These are phyloP conservation scores for Panopea generosa DNA, from an alignment of 2,888 invertebrate genomes.

Conservation along the genomic window DNA sequence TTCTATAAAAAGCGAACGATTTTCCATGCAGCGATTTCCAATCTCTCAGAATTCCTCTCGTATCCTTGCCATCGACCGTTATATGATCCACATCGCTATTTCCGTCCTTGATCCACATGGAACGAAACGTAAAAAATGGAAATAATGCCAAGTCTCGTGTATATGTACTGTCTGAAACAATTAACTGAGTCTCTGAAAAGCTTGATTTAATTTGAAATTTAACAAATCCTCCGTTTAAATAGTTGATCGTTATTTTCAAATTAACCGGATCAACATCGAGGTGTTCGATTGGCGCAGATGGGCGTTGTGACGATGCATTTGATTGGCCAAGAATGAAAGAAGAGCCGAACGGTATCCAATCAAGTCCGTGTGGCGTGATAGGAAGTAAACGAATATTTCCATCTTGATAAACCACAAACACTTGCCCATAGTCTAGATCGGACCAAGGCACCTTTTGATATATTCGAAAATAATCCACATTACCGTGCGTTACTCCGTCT, in stretches of 20 bases:
- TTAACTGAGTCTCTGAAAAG: constrained; percentile 33
- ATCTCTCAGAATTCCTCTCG: constrained; percentile 42
- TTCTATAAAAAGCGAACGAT: constrained; percentile 70
- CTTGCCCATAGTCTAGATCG: constrained; percentile 59
- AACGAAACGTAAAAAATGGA: constrained; percentile 70
- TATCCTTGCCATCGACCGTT: constrained; percentile 56
- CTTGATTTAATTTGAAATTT: constrained; percentile 29
- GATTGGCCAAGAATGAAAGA: constrained; percentile 70
- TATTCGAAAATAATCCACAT: constrained; percentile 65
- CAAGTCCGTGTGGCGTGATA: constrained; percentile 69
- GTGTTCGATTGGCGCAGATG: constrained; percentile 63
- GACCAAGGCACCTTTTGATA: constrained; percentile 67
- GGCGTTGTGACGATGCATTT: constrained; percentile 52
- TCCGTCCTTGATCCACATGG: constrained; percentile 72
- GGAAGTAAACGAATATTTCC: constrained; percentile 70
- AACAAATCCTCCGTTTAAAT: constrained; percentile 52
- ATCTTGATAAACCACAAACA: constrained; percentile 74
- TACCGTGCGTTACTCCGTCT: constrained; percentile 26
- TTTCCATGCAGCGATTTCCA: constrained; percentile 63
- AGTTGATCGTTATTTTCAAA: constrained; percentile 53
- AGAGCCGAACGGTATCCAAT: constrained; percentile 77
- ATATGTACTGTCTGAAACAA: constrained; percentile 25
- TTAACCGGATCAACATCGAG: constrained; percentile 61
- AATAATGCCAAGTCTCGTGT: constrained; percentile 6
- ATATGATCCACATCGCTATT: constrained; percentile 73